These are phyloP conservation scores for Crotalus helleri DNA, from an alignment of 2,113 vertebrate species.

Conservation along the genomic window DNA sequence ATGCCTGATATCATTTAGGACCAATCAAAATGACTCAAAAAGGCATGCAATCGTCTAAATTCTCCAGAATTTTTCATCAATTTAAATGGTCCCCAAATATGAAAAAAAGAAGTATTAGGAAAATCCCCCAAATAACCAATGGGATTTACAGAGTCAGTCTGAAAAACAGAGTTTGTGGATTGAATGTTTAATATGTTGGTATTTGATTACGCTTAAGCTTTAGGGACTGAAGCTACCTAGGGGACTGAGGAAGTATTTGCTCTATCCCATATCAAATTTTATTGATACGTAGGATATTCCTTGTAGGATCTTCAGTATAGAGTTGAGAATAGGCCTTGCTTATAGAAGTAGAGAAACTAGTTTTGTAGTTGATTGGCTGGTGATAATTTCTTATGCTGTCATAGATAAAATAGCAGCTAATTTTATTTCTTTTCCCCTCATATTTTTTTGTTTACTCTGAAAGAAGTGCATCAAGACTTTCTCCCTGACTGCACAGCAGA, in stretches of 20 bases:
- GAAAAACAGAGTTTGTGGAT: not conserved
- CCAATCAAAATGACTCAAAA: not conserved
- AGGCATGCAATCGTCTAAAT: not conserved
- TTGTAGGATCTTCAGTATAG: not conserved
- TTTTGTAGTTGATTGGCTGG: not conserved
- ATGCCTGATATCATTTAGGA: not conserved
- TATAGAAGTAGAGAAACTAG: not conserved
- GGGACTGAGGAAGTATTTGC: not conserved
- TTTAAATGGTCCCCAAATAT: not conserved
- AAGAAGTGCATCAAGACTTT: constrained; percentile 62
- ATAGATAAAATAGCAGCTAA: not conserved
- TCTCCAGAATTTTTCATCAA: not conserved
- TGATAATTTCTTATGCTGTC: not conserved
- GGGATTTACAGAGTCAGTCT: not conserved
- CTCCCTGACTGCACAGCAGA: constrained; percentile 58
- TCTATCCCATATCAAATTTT: not conserved
- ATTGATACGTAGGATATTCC: not conserved
- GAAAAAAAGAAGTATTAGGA: not conserved
- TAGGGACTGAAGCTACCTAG: not conserved
- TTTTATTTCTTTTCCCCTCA: not conserved
- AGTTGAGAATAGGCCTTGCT: not conserved
- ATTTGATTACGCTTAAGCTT: not conserved
- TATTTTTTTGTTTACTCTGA: constrained; percentile 31
- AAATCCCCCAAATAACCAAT: not conserved
- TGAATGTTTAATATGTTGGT: not conserved